phyloP scores from a whole-genome alignment of 2,888 invertebrate species.

The Tenthredo notha region DNA sequence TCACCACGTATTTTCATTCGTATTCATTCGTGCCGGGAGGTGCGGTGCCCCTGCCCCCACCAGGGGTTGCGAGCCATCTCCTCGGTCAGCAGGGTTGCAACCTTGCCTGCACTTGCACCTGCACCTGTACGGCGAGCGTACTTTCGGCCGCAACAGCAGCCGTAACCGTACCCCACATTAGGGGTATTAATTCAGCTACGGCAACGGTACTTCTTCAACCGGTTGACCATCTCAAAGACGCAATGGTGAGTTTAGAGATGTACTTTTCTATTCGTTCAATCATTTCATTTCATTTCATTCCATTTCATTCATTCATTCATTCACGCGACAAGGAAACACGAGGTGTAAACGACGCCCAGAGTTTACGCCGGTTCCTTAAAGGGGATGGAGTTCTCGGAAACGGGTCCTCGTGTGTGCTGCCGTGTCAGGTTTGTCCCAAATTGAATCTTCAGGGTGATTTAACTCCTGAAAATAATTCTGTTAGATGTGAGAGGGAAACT shows the following conservation, averaged over 20 bases:
- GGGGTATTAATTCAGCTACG: conserved; percentile 68
- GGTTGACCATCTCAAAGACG: conserved; percentile 76
- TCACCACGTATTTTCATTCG: conserved; percentile 79
- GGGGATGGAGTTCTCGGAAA: conserved; percentile 25
- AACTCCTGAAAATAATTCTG: conserved; percentile 13
- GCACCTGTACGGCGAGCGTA: conserved; percentile 72
- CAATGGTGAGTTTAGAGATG: conserved; percentile 74
- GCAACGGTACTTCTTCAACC: conserved; percentile 75
- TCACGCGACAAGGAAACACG: background rate
- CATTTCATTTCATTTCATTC: background rate
- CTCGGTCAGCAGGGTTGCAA: conserved; percentile 72
- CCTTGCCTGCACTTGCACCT: conserved; percentile 72
- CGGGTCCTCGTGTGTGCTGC: background rate
- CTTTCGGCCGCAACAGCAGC: conserved; percentile 69
- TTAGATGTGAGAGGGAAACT: background rate
- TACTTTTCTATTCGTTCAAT: background rate
- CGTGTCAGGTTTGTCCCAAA: background rate
- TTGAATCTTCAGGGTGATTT: conserved; percentile 42
- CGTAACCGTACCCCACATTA: conserved; percentile 66
- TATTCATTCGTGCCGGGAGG: conserved; percentile 78
- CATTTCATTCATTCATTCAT: background rate
- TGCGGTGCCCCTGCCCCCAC: conserved; percentile 76
- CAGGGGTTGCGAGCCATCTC: conserved; percentile 70
- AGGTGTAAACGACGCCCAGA: background rate
- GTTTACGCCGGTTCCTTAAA: background rate